Evolutionary conservation across 2,797 vertebrate genomes (phyloP).

Genomic region (Mergus octosetaceus): DNA sequence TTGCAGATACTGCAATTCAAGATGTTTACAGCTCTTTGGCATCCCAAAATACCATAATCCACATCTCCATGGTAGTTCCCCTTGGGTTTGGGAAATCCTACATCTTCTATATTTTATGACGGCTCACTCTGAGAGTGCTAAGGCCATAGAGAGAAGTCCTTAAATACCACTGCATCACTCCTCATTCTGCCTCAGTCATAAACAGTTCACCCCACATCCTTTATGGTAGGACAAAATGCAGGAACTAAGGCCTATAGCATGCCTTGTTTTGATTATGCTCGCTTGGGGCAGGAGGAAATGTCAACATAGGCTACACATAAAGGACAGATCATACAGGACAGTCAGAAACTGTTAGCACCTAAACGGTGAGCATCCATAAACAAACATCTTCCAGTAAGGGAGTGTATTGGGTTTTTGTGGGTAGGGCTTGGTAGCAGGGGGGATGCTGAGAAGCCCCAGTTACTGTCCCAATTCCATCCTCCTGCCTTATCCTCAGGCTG

Average conservation of each 20-base stretch:
- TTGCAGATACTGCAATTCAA: too few species aligned
- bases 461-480: neutral
- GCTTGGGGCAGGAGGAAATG: neutral
- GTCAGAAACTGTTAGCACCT: neutral
- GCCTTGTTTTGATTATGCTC: neutral
- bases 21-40: neutral
- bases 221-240: neutral
- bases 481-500: neutral
- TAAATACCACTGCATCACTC: neutral
- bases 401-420: too few species aligned
- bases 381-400: fast-evolving
- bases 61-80: neutral
- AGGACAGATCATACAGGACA: fast-evolving
- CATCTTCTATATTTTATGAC: neutral
- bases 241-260: neutral
- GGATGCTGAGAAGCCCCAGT: neutral
- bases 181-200: neutral
- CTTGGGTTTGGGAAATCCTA: neutral
- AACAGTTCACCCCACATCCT: too few species aligned
- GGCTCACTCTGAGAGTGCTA: neutral
- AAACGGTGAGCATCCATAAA: neutral
- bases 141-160: neutral
- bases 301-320: neutral
- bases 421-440: too few species aligned
- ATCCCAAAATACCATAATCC: neutral